Evolutionary conservation across 2,888 invertebrate genomes (phyloP).

Genomic region (Tenthredo livida): DNA sequence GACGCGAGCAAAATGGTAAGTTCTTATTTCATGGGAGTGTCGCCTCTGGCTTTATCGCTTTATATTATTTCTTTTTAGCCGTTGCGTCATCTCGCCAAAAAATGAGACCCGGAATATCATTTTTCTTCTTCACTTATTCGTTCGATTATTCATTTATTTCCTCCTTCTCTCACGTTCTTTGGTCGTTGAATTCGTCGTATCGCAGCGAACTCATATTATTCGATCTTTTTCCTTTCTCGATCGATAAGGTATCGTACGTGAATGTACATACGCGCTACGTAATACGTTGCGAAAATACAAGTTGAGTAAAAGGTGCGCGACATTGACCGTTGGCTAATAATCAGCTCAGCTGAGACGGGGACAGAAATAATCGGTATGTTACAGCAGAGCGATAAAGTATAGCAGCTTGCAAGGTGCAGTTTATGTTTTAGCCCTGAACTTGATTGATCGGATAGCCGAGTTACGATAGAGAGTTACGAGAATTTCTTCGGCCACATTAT

Average conservation of each 20-base stretch:
- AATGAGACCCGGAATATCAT: not conserved
- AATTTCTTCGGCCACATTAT: not conserved
- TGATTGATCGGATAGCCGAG: constrained; percentile 14
- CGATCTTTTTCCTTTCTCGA: not conserved
- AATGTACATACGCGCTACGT: not conserved
- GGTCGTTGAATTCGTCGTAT: not conserved
- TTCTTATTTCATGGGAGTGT: constrained; percentile 48
- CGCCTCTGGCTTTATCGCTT: not conserved
- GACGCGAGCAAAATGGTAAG: constrained; percentile 71
- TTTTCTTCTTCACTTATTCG: not conserved
- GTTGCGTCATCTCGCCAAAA: not conserved
- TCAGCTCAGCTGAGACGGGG: not conserved
- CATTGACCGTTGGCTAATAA: constrained; percentile 19
- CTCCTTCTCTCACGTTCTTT: not conserved
- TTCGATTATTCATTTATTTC: not conserved
- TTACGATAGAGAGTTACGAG: not conserved
- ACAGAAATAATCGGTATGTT: not conserved
- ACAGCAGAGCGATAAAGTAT: not conserved
- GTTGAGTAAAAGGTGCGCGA: not conserved
- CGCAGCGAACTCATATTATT: too few species aligned
- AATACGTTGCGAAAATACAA: not conserved
- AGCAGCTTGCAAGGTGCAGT: not conserved
- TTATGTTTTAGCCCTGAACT: constrained; percentile 33
- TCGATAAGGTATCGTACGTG: not conserved
- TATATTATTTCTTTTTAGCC: not conserved